Base-by-base conservation (phyloP, 2,113 vertebrate genomes). In the Hemicordylus capensis region DNA sequence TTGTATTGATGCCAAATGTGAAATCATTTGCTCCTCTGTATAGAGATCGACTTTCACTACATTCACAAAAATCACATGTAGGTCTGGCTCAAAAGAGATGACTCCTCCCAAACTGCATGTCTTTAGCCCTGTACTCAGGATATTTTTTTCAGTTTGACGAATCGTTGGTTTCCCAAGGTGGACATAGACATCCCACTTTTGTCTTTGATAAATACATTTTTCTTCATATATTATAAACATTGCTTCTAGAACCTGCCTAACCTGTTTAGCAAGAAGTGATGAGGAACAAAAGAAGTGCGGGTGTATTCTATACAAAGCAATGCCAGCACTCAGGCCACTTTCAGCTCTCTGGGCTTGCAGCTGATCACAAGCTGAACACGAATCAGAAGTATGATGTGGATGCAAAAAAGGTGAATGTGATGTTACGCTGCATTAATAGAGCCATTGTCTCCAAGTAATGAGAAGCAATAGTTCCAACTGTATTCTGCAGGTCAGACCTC, bases 11-110 rank as follows among this genome's bases (percentile, higher is more conserved):
- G 90, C 89, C 89, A 93, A 79, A 89, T 0, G 7, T 91, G 91
- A 85, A 64, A 85, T 34, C 54, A 75, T 63, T 70, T 73, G 85
- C 54, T 67, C 89, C 87, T 94, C 94, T 94, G 93, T 93, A 85
- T 66, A 64, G 26, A 84, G 77, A 87, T 89, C 86, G 89, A 24
- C 39, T 14, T 90, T 90, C 79, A 80, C 8, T 73, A 20, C 44
- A 76, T 85, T 88, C 67, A 90, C 84, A 88, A 88, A 46, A 89
- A 89, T 6, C 82, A 89, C 78, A 80, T 44, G 76, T 59, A 39
- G 85, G 37, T 59, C 0, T 1, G 1, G 5, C 76, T 51, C 76
- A 79, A 59, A 87, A 81, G 84, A 56, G 28, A 19, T 51, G 11
- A 83, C 1, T 24, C 56, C 19, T 82, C 51, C 42, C 59, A 20